Conservation (phyloP, 2,113 vertebrate species). For the Indicator indicator region DNA sequence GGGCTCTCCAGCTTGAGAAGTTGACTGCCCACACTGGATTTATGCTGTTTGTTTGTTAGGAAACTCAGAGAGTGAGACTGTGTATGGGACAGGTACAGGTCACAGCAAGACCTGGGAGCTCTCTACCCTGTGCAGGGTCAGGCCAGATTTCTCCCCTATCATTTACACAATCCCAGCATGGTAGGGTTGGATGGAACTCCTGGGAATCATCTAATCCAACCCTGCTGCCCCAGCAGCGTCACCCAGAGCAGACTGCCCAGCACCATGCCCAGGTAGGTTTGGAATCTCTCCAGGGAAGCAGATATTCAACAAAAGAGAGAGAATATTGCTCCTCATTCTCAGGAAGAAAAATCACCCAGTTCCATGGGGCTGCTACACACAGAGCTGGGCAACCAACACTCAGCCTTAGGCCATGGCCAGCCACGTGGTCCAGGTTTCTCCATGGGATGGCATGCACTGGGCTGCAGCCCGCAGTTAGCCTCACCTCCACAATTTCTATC, state of each 20-base stretch:
- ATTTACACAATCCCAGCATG: neutral
- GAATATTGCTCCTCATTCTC: neutral
- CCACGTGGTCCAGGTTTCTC: neutral
- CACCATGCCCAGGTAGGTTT: neutral
- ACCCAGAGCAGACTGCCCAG: neutral
- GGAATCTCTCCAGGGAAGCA: neutral
- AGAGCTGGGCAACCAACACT: neutral
- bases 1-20: neutral
- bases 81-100: rapidly evolving
- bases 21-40: conserved; percentile 26
- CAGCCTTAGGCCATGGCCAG: rapidly evolving
- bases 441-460: neutral
- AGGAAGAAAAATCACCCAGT: neutral
- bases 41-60: neutral
- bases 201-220: neutral
- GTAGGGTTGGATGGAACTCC: neutral
- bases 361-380: neutral
- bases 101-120: neutral
- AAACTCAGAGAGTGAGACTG: neutral
- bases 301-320: neutral
- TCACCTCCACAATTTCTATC: neutral
- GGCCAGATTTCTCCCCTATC: rapidly evolving
- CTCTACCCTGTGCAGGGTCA: rapidly evolving
- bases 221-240: neutral
- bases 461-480: neutral